A percentile compares a stretch with the other conserved stretches of the same genome.
Conservation (phyloP, 2,113 vertebrate species). For the Puma concolor region DNA sequence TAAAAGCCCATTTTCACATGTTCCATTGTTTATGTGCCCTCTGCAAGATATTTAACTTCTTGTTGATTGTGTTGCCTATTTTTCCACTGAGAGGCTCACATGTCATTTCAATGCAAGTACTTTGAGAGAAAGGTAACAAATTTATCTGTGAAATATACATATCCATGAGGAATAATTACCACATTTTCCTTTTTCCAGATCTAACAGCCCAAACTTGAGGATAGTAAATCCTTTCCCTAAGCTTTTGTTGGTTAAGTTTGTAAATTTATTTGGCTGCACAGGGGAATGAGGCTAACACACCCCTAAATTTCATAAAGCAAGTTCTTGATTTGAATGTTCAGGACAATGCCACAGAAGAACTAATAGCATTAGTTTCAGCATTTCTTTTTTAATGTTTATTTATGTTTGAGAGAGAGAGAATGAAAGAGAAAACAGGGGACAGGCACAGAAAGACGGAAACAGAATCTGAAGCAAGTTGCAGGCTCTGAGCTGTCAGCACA, state of each 20-base stretch:
- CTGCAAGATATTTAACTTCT: neutral
- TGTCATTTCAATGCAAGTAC: neutral
- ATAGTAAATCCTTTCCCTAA: neutral
- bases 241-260: neutral
- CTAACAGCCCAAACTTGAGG: neutral
- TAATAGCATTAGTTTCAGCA: neutral
- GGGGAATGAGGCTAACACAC: neutral
- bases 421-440: too few relatives aligned
- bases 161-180: neutral
- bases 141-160: neutral
- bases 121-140: neutral
- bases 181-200: neutral
- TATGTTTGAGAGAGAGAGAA: too few relatives aligned
- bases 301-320: neutral
- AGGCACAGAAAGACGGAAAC: too few relatives aligned
- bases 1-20: neutral
- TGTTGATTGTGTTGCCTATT: neutral
- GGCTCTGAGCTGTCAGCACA: too few relatives aligned
- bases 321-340: conserved; percentile 8
- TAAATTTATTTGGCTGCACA: neutral
- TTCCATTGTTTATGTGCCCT: neutral
- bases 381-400: neutral
- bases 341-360: neutral
- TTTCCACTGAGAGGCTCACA: neutral
- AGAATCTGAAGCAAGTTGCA: too few relatives aligned